Percentiles rank a stretch among this genome's conserved stretches.
Evolutionary conservation across 1,140 invertebrate species (phyloP).

Genomic region (Drosophila kohkoa): DNA sequence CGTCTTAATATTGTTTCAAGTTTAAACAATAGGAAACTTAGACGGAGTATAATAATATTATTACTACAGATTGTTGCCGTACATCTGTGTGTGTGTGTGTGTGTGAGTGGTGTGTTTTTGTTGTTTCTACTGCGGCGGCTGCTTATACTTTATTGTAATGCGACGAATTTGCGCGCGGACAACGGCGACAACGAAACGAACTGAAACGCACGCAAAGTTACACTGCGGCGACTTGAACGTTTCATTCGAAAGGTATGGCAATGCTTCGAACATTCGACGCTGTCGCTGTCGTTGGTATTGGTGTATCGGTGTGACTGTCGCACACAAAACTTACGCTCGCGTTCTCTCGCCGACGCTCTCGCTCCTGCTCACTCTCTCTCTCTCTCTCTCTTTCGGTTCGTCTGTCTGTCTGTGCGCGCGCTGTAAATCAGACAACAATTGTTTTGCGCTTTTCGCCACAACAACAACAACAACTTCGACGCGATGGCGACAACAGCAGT

Average conservation of each 20-base stretch:
- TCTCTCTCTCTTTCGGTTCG: slow-evolving; percentile 5
- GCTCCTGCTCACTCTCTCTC: not conserved
- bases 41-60: slow-evolving; percentile 33
- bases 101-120: slow-evolving; percentile 13
- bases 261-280: slow-evolving; percentile 40
- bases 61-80: slow-evolving; percentile 29
- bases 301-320: not conserved
- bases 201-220: slow-evolving; percentile 67
- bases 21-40: slow-evolving; percentile 42
- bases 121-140: not conserved
- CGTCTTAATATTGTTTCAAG: slow-evolving; percentile 21
- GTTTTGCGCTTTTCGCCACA: slow-evolving; percentile 55
- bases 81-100: slow-evolving; percentile 2
- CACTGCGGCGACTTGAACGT: slow-evolving; percentile 52
- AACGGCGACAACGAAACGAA: slow-evolving; percentile 63
- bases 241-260: slow-evolving; percentile 42
- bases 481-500: slow-evolving; percentile 12
- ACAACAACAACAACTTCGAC: slow-evolving; percentile 31
- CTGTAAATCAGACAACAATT: slow-evolving; percentile 60
- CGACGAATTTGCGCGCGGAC: slow-evolving; percentile 44
- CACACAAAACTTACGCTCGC: not conserved
- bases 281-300: not conserved
- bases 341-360: slow-evolving; percentile 1
- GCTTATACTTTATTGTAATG: slow-evolving; percentile 43
- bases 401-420: slow-evolving; percentile 39